A percentile compares a stretch with the other conserved stretches of the same genome.
These are phyloP conservation scores for Bubo bubo DNA, from an alignment of 2,113 vertebrate genomes.

Conservation along the genomic window DNA sequence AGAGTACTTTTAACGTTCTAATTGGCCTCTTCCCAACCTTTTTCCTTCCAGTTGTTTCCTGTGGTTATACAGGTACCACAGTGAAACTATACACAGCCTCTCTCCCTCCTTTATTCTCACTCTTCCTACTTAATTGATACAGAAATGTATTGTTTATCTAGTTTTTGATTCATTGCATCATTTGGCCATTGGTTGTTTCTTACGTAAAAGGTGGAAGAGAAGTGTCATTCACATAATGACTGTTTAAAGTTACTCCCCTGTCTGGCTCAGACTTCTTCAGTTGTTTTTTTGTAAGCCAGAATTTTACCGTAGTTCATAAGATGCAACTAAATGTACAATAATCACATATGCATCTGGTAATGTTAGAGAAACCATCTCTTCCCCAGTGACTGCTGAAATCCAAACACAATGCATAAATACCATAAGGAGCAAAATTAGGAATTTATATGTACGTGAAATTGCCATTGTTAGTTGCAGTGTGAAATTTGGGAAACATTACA, in stretches of 20 bases:
- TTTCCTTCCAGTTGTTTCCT: neutral
- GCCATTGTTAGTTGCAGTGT: neutral
- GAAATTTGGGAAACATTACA: neutral
- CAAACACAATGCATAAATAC: neutral
- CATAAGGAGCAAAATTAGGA: neutral
- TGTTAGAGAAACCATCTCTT: neutral
- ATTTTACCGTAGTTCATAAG: accelerated
- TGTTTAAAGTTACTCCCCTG: neutral
- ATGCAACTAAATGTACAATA: neutral
- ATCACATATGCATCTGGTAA: neutral
- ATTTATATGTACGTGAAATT: neutral
- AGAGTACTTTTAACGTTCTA: neutral
- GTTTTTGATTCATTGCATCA: neutral
- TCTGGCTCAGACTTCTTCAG: neutral
- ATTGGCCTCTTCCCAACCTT: neutral
- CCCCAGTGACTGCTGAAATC: neutral
- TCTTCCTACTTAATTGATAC: neutral
- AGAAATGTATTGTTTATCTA: neutral
- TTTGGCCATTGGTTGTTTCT: neutral
- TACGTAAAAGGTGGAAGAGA: neutral
- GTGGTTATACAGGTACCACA: neutral
- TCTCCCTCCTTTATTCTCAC: neutral
- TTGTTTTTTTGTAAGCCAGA: neutral
- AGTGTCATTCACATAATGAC: neutral
- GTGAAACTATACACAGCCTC: neutral